Evolutionary conservation across 2,888 invertebrate species (phyloP), one percentile per base, ranked within the genome.

Genomic region (Horisme vitalbata): DNA sequence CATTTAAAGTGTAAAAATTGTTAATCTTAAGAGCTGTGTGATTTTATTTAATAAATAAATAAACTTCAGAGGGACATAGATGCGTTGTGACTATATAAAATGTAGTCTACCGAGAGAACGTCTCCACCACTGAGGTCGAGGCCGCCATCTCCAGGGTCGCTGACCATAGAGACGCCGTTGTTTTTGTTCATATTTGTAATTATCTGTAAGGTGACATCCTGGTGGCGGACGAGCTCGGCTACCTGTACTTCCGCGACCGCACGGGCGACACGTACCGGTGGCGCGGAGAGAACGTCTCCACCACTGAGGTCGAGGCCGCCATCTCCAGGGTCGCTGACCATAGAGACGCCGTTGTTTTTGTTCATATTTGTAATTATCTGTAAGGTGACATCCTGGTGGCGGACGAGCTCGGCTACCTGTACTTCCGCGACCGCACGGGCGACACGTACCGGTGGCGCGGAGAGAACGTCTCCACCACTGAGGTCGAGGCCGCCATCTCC

Each of bases 211-310:
- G 95, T 45, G 99, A 99, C 78, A 93, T 99, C 50, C 83, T 99
- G 45, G 93, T 95, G 23, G 95, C 98, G 59, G 99, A 99, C 71
- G 95, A 97, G 67, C 91, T 95, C 1, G 99, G 99, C 5, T 97
- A 98, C 84, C 91, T 99, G 49, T 99, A 93, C 84, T 99, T 99
- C 91, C 95, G 94, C 72, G 99, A 99, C 79, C 92, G 99, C 60
- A 98, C 98, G 0, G 99, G 99, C 0, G 99, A 99, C 80, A 99
- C 99, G 1, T 99, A 96, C 90, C 92, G 98, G 36, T 98, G 98
- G 98, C 96, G 97, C 76, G 99, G 99, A 6, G 99, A 99, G 90
- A 99, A 99, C 83, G 99, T 99, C 2, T 98, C 98, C 28, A 99
- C 99, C 4, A 95, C 97, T 1, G 99, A 99, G 88, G 96, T 99